A percentile compares a stretch with the other conserved stretches of the same genome.
phyloP scores from a whole-genome alignment of 2,888 invertebrate genomes.

The Lasioglossum calceatum region DNA sequence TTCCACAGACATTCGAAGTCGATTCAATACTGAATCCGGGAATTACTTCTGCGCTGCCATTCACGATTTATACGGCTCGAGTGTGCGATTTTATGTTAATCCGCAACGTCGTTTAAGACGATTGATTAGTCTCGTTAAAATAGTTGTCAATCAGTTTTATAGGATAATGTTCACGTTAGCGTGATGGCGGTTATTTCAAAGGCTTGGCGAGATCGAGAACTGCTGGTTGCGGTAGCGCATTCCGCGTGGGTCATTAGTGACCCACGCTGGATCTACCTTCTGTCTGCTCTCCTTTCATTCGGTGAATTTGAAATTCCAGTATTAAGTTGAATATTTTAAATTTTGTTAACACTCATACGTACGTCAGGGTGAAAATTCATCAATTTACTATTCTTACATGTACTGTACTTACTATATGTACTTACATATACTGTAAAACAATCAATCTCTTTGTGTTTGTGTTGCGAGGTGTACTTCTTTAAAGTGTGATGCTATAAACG shows the following conservation, averaged over 20 bases:
- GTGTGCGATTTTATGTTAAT: not conserved
- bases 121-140: not conserved
- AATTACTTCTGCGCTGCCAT: not conserved
- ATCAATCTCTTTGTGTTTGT: too few relatives aligned
- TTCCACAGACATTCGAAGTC: not conserved
- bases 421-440: too few relatives aligned
- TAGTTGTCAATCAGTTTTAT: not conserved
- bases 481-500: too few relatives aligned
- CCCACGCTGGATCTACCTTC: not conserved
- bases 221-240: not conserved
- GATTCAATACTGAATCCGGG: not conserved
- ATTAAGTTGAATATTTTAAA: too few relatives aligned
- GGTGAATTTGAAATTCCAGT: not conserved
- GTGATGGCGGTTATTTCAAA: not conserved
- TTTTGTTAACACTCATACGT: too few relatives aligned
- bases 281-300: not conserved
- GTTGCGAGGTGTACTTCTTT: too few relatives aligned
- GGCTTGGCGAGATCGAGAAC: not conserved
- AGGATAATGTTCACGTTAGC: not conserved
- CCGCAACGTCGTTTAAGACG: not conserved
- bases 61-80: not conserved
- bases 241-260: conserved; percentile 6
- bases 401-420: too few relatives aligned
- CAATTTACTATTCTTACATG: too few relatives aligned
- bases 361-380: too few relatives aligned